Base-by-base conservation (phyloP, 2,888 invertebrate species). In the Acleris laterana region DNA sequence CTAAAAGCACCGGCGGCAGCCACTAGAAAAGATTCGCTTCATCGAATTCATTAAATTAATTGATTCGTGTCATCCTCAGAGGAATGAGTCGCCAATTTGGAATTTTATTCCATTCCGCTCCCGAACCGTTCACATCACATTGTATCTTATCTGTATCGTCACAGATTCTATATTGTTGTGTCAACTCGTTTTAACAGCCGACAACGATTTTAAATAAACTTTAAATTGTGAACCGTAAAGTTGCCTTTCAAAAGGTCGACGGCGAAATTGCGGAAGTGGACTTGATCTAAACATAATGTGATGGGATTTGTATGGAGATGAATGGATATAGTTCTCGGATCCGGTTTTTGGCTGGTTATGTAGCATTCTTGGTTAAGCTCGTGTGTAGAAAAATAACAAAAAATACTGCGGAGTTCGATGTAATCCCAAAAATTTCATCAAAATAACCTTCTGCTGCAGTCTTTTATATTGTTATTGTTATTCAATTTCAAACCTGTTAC, bases 21-120 rank as follows among this genome's bases (percentile, higher is more conserved):
- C 69, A 61, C 70, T 66, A 48, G 58, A 61, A 61, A 63, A 63
- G 59, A 61, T 79, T 77, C 78, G 81, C 79, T 78, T 76, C 78
- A 80, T 80, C 79, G 78, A 77, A 79, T 78, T 80, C 84, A 87
- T 88, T 80, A 78, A 83, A 81, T 85, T 84, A 87, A 88, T 86
- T 81, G 82, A 80, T 79, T 77, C 77, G 74, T 78, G 81, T 78
- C 81, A 76, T 77, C 78, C 77, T 70, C 73, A 76, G 75, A 70
- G 70, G 66, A 72, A 66, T 51, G 71, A 71, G 72, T 73, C 71
- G 75, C 71, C 72, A 68, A 69, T 65, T 63, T 62, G 50, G 48
- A 46, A 65, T 61, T 66, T 66, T 62, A 66, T 57, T 38, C 32
- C 38, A 66, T 57, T 38, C 32, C 38, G 5, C 28, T 22, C 17